Evolutionary conservation across 1,140 invertebrate genomes (phyloP), one percentile per base, ranked within the genome.

Genomic region (Gonatopus flavifemur): DNA sequence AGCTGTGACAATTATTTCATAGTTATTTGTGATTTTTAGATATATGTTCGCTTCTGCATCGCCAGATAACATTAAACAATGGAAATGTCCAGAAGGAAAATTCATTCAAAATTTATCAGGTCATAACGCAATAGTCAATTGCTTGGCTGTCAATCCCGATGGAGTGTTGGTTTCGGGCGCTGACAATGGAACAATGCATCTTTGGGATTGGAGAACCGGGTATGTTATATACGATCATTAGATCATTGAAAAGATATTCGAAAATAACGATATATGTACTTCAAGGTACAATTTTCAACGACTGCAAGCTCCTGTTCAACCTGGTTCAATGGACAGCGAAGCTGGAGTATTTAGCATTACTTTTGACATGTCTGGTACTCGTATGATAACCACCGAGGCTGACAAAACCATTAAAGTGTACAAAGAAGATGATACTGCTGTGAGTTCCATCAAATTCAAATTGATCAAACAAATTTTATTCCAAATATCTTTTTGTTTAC

Each of bases 351-450:
- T 98, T 79, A 88, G 94, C 38, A 88, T 97, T 82, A 88, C 85
- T 3, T 99, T 94, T 80, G 97, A 99, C 74, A 88, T 93, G 47
- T 95, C 93, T 47, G 94, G 95, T 30, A 89, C 88, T 10, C 82
- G 98, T 44, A 83, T 99, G 35, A 92, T 99, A 43, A 98, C 96
- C 1, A 92, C 92, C 4, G 98, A 99, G 79, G 96, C 96, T 5
- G 98, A 99, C 76, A 99, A 99, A 81, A 98, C 96, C 0, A 96
- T 99, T 52, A 99, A 99, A 84, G 90, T 99, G 53, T 99, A 98
- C 76, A 96, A 94, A 74, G 96, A 98, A 80, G 96, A 99, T 79
- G 93, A 97, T 19, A 85, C 87, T 40, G 96, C 97, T 10, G 86
- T 88, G 77, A 80, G 80, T 79, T 45, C 49, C 41, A n/a, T n/a